These are phyloP conservation scores for Troilus luridus DNA, from an alignment of 2,888 invertebrate genomes.

Conservation along the genomic window DNA sequence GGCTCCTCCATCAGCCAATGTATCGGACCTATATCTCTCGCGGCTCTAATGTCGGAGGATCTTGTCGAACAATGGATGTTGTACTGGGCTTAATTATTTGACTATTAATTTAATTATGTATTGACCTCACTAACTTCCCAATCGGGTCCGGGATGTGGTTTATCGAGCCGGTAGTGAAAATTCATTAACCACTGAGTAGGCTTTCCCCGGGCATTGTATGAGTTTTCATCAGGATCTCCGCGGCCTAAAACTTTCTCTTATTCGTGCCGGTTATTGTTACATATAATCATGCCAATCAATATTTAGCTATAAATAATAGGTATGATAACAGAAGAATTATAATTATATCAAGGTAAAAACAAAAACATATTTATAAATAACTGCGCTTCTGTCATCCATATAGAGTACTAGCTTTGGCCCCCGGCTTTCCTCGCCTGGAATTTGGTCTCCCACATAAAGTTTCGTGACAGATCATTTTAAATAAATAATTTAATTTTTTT, in stretches of 20 bases:
- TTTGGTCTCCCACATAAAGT: no score
- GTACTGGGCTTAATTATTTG: not conserved
- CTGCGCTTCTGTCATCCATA: no score
- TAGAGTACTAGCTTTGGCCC: no score
- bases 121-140: not conserved
- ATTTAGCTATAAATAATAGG: not conserved
- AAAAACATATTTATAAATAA: no score
- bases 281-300: not conserved
- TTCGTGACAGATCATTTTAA: no score
- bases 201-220: conserved; percentile 34
- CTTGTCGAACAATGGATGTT: conserved; percentile 3
- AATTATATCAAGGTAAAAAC: no score
- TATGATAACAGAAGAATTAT: no score
- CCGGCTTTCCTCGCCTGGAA: no score
- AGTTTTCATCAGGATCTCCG: not conserved
- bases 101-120: not conserved
- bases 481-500: no score
- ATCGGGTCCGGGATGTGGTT: not conserved
- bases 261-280: not conserved
- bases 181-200: conserved; percentile 6
- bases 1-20: not conserved
- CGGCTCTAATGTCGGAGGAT: not conserved
- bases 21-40: not conserved
- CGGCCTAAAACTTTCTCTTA: not conserved
- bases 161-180: not conserved